These are phyloP conservation scores for Gymnocypris eckloni DNA, from an alignment of 2,797 vertebrate genomes.

Conservation along the genomic window DNA sequence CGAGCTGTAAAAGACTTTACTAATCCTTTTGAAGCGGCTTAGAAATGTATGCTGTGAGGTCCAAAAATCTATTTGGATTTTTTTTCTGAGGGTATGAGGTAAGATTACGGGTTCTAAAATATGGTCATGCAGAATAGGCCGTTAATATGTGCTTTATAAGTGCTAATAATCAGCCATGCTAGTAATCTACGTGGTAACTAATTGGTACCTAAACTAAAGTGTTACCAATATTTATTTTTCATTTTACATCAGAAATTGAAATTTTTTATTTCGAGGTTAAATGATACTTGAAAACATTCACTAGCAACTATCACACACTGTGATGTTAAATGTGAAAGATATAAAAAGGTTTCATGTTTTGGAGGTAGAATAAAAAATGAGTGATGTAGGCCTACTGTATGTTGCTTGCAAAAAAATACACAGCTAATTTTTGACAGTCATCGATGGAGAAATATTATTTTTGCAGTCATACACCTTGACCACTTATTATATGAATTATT, in stretches of 20 bases:
- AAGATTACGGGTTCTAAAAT: background rate
- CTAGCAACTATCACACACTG: background rate
- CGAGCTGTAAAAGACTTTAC: background rate
- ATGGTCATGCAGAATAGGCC: background rate
- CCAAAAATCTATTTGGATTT: background rate
- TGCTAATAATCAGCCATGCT: background rate
- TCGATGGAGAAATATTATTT: background rate
- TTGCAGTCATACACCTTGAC: background rate
- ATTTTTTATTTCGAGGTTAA: background rate
- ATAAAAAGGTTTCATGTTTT: background rate
- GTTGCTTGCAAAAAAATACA: background rate
- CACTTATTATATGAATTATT: too few relatives aligned
- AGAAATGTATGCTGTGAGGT: background rate
- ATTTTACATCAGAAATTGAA: background rate
- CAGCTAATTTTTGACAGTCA: background rate
- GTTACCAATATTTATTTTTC: background rate
- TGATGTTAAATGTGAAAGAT: background rate
- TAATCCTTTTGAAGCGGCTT: background rate
- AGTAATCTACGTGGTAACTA: background rate
- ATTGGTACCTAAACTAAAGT: background rate
- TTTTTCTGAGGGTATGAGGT: background rate
- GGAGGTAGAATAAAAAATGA: too few relatives aligned
- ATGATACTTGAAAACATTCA: background rate
- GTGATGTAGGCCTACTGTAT: background rate
- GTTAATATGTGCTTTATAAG: background rate